phyloP scores from a whole-genome alignment of 2,113 vertebrate genomes.

The Pantherophis guttatus region DNA sequence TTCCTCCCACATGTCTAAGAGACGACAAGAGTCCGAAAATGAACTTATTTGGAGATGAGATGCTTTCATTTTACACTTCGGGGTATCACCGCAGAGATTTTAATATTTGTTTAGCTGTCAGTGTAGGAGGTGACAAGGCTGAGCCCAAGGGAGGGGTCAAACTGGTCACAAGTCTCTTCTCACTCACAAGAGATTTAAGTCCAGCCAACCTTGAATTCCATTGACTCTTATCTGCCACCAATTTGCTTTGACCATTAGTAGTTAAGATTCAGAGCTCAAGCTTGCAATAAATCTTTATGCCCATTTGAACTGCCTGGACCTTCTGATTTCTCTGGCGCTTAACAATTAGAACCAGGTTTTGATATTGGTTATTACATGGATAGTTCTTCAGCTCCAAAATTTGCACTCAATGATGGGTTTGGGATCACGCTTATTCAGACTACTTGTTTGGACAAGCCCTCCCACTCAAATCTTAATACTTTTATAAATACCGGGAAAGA shows the following conservation, averaged over 20 bases:
- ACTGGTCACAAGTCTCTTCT: not conserved
- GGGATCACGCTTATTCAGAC: not conserved
- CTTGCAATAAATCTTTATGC: not conserved
- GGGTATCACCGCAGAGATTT: not conserved
- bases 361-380: not conserved
- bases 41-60: not conserved
- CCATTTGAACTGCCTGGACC: not conserved
- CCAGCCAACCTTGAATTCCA: not conserved
- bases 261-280: not conserved
- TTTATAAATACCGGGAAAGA: not conserved
- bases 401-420: not conserved
- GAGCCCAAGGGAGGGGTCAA: not conserved
- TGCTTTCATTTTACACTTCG: not conserved
- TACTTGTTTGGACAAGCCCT: not conserved
- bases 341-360: not conserved
- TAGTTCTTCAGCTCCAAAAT: not conserved
- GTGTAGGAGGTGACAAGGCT: not conserved
- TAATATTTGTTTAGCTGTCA: not conserved
- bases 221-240: not conserved
- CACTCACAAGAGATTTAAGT: not conserved
- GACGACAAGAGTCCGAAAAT: not conserved
- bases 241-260: not conserved
- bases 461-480: not conserved
- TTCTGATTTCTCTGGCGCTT: not conserved
- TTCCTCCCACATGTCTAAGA: not conserved